These are phyloP conservation scores for Xenopus tropicalis DNA, from an alignment of 2,113 vertebrate genomes.

Conservation along the genomic window UCB_Xtro_10.0 CM004448.2:49551001-49551500, in stretches of 20 bases:
- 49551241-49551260: slow-evolving; percentile 12
- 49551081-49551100: slow-evolving; percentile 31
- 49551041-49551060: slow-evolving; percentile 27
- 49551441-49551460: too few species aligned
- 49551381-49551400: too few species aligned
- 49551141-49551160: slow-evolving; percentile 13
- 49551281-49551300: too few species aligned
- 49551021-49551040: slow-evolving; percentile 30
- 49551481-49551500: too few species aligned
- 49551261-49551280: background rate
- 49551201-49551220: slow-evolving; percentile 7
- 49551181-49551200: slow-evolving; percentile 14
- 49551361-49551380: too few species aligned
- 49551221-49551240: slow-evolving; percentile 18
- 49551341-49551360: background rate
- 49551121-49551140: slow-evolving; percentile 28
- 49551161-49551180: slow-evolving; percentile 31
- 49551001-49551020: slow-evolving; percentile 27
- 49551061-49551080: slow-evolving; percentile 20
- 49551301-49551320: too few species aligned
- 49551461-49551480: too few species aligned
- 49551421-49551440: too few species aligned
- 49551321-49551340: background rate
- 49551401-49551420: too few species aligned
- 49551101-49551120: slow-evolving; percentile 37